These are phyloP conservation scores for Mya arenaria DNA, from an alignment of 1,140 invertebrate genomes.

Conservation along the genomic window DNA sequence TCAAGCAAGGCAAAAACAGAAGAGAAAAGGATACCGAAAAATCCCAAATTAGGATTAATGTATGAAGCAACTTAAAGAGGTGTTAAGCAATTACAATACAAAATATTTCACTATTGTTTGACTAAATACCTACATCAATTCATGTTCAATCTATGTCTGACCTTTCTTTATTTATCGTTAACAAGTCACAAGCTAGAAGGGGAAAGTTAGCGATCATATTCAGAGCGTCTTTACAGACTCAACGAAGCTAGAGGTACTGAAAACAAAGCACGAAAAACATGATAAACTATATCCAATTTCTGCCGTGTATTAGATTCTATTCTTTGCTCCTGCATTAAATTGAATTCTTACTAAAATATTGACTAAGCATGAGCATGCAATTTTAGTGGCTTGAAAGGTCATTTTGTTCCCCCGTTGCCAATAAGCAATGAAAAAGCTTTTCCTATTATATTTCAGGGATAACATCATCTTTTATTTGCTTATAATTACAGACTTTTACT, in stretches of 20 bases:
- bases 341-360: neutral
- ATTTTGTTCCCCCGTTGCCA: neutral
- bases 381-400: neutral
- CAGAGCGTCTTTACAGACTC: constrained; percentile 45
- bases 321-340: constrained; percentile 23
- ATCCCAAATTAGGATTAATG: constrained; percentile 33
- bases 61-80: constrained; percentile 42
- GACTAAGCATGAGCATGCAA: constrained; percentile 50
- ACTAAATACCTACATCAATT: constrained; percentile 58
- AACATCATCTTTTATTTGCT: neutral
- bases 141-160: constrained; percentile 47
- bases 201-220: constrained; percentile 50
- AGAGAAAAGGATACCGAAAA: constrained; percentile 32
- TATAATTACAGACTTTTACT: neutral
- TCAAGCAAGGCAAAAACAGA: constrained; percentile 37
- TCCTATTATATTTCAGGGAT: neutral
- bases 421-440: neutral
- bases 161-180: constrained; percentile 44
- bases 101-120: constrained; percentile 47
- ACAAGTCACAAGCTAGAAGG: constrained; percentile 24
- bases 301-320: constrained; percentile 23
- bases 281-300: constrained; percentile 55
- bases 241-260: constrained; percentile 33
- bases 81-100: constrained; percentile 46
- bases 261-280: constrained; percentile 36